Evolutionary conservation across 2,888 invertebrate genomes (phyloP).

Genomic region (Pandemis heparana): DNA sequence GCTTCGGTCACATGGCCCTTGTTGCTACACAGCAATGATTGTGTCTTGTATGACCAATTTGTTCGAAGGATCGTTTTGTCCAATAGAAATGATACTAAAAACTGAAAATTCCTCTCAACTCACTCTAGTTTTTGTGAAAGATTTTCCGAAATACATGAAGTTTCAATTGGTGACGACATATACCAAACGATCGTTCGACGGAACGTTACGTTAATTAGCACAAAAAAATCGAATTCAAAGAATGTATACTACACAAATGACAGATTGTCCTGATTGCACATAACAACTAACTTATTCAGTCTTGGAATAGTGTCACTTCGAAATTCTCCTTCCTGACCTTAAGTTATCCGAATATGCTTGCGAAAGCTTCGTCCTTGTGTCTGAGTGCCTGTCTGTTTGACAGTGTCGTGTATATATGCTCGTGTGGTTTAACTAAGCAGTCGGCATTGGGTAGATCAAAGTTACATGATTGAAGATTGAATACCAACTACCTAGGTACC

Average conservation of each 20-base stretch:
- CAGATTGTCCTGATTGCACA: neutral
- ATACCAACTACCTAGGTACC: too few relatives aligned
- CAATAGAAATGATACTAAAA: too few relatives aligned
- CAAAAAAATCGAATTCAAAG: neutral
- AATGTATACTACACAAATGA: neutral
- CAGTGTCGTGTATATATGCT: neutral
- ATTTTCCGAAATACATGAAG: too few relatives aligned
- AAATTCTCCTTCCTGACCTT: neutral
- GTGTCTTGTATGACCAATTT: neutral
- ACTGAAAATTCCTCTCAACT: too few relatives aligned
- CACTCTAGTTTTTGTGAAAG: too few relatives aligned
- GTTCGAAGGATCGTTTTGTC: too few relatives aligned
- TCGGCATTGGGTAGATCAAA: too few relatives aligned
- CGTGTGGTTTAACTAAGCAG: too few relatives aligned
- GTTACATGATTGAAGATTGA: too few relatives aligned
- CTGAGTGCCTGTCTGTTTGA: neutral
- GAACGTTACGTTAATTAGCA: too few relatives aligned
- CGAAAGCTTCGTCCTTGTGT: neutral
- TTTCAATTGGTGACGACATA: too few relatives aligned
- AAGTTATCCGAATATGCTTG: neutral
- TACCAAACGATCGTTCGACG: too few relatives aligned
- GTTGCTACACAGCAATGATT: constrained; percentile 1
- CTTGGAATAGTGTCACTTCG: neutral
- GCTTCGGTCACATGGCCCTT: neutral
- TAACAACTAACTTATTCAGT: neutral